These are phyloP conservation scores for Wasmannia auropunctata DNA, from an alignment of 1,140 invertebrate species.

Conservation along the genomic window DNA sequence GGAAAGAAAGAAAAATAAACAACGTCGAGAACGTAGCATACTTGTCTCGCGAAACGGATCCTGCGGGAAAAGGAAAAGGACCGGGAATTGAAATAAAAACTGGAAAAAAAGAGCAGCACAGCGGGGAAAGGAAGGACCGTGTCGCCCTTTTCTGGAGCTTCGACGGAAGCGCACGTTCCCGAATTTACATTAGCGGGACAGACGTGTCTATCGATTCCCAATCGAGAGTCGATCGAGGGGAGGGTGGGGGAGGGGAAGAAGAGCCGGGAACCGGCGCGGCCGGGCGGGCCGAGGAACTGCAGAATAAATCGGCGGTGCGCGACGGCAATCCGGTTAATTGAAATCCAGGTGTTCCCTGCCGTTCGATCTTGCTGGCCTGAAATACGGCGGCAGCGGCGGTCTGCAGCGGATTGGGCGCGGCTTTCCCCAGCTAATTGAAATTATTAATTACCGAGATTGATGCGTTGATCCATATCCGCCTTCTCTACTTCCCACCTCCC, in stretches of 20 bases:
- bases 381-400: constrained; percentile 26
- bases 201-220: constrained; percentile 66
- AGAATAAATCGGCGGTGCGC: constrained; percentile 51
- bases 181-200: constrained; percentile 65
- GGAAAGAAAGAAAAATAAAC: not conserved
- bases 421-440: constrained; percentile 55
- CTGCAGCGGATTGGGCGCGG: constrained; percentile 13
- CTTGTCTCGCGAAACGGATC: constrained; percentile 8
- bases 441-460: constrained; percentile 67
- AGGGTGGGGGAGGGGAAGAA: not conserved
- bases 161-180: constrained; percentile 7
- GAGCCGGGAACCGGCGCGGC: not conserved
- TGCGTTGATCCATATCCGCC: constrained; percentile 9
- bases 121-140: too few relatives aligned
- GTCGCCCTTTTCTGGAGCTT: constrained; percentile 13
- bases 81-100: not conserved
- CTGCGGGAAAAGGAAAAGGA: not conserved
- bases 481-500: too few relatives aligned
- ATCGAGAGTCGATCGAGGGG: constrained; percentile 28
- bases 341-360: constrained; percentile 56
- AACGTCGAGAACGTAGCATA: not conserved
- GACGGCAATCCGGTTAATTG: constrained; percentile 72
- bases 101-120: not conserved
- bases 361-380: constrained; percentile 50
- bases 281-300: not conserved